Percentiles rank a stretch among this genome's conserved stretches.
Evolutionary conservation across 2,113 vertebrate genomes (phyloP).

Genomic region (Astatotilapia flaviijosephi): DNA sequence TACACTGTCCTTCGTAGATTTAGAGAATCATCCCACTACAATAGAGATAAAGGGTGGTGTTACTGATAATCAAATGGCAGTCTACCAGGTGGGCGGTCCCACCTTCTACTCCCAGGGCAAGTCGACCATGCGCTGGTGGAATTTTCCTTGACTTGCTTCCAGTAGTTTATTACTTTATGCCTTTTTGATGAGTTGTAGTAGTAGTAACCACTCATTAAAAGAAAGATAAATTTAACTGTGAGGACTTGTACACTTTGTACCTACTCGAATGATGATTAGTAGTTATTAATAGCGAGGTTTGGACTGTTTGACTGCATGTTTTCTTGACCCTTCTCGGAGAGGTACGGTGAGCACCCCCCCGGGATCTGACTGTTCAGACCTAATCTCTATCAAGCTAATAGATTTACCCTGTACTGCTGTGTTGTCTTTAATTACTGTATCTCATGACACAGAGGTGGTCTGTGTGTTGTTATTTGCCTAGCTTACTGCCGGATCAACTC

Average conservation of each 20-base stretch:
- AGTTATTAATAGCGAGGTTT: neutral
- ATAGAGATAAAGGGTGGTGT: slow-evolving; percentile 29
- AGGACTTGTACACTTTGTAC: neutral
- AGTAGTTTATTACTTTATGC: neutral
- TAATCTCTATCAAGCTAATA: slow-evolving; percentile 68
- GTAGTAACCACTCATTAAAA: slow-evolving; percentile 2
- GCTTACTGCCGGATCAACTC: slow-evolving; percentile 60
- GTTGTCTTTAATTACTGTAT: slow-evolving; percentile 72
- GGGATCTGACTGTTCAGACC: slow-evolving; percentile 50
- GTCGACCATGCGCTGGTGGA: neutral
- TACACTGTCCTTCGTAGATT: slow-evolving; percentile 34
- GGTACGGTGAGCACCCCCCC: neutral
- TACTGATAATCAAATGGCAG: slow-evolving; percentile 50
- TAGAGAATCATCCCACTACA: slow-evolving; percentile 41
- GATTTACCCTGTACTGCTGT: slow-evolving; percentile 61
- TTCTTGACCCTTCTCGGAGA: neutral
- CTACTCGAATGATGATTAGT: neutral
- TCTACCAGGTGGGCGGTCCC: neutral
- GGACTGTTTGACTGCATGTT: neutral
- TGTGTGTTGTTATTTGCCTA: slow-evolving; percentile 60
- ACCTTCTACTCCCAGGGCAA: neutral
- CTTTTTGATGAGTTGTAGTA: slow-evolving; percentile 40
- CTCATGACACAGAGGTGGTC: slow-evolving; percentile 63
- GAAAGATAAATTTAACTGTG: neutral
- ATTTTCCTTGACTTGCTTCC: slow-evolving; percentile 25